These are phyloP conservation scores for Zaprionus capensis DNA, from an alignment of 1,140 invertebrate genomes.

Conservation along the genomic window DNA sequence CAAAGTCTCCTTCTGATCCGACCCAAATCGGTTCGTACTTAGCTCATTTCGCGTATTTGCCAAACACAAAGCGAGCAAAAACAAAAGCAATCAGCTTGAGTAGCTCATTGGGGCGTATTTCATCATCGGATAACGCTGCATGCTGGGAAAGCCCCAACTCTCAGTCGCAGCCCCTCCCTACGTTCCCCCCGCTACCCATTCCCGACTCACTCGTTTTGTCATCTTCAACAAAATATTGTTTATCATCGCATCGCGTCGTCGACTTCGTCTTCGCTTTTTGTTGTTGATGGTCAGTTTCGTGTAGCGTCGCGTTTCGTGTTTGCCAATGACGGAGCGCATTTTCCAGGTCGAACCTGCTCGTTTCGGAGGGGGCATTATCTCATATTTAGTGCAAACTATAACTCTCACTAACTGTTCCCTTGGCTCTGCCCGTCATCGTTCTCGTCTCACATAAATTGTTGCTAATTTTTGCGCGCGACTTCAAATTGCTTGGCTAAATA, in stretches of 20 bases:
- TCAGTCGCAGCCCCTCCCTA: neutral
- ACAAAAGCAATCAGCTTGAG: slow-evolving; percentile 9
- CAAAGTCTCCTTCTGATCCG: neutral
- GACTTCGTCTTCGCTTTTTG: slow-evolving; percentile 12
- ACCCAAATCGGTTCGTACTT: slow-evolving; percentile 12
- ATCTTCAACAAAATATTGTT: slow-evolving; percentile 39
- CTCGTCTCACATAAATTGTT: slow-evolving; percentile 54
- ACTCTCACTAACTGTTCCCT: slow-evolving; percentile 4
- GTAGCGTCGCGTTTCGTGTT: slow-evolving; percentile 43
- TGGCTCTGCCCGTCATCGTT: slow-evolving; percentile 24
- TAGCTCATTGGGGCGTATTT: slow-evolving; percentile 19
- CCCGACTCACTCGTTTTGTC: slow-evolving; percentile 23
- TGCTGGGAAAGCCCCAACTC: slow-evolving; percentile 24
- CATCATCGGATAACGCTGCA: slow-evolving; percentile 41
- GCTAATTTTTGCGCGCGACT: slow-evolving; percentile 63
- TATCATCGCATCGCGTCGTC: slow-evolving; percentile 26
- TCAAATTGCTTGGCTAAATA: slow-evolving; percentile 55
- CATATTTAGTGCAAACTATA: slow-evolving; percentile 29
- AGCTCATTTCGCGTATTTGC: slow-evolving; percentile 24
- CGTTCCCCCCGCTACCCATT: neutral
- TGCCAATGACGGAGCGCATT: slow-evolving; percentile 67
- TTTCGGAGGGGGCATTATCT: slow-evolving; percentile 5
- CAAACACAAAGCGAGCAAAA: slow-evolving; percentile 31
- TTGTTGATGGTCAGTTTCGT: slow-evolving; percentile 72
- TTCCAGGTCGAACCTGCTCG: slow-evolving; percentile 51